Conservation (phyloP, 2,888 invertebrate genomes). For the Epinotia ramella region DNA sequence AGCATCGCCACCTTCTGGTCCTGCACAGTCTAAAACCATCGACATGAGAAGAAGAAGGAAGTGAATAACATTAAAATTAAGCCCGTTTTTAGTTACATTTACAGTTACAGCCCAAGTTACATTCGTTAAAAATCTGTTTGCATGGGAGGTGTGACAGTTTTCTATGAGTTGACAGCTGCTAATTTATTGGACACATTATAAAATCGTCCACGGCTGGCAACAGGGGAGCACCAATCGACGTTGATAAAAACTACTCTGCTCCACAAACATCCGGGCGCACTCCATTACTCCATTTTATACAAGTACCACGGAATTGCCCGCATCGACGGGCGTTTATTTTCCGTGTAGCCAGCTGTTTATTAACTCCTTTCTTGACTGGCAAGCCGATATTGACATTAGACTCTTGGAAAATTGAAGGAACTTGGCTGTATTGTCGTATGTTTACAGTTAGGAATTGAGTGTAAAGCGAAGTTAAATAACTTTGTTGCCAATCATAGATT, state of each 20-base stretch:
- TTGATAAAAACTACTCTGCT: constrained; percentile 77
- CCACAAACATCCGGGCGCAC: constrained; percentile 77
- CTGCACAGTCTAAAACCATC: no score
- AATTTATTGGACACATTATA: constrained; percentile 28
- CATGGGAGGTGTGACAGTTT: no score
- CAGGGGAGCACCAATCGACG: constrained; percentile 68
- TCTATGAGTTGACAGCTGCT: no score
- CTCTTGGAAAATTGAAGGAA: constrained; percentile 32
- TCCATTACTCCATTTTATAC: constrained; percentile 78
- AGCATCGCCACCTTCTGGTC: no score
- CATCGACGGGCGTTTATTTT: constrained; percentile 61
- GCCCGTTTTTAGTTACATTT: no score
- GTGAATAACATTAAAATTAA: no score
- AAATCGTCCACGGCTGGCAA: constrained; percentile 57
- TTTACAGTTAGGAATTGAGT: constrained; percentile 10
- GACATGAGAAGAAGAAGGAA: no score
- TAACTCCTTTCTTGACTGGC: constrained; percentile 60
- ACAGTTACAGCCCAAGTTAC: no score
- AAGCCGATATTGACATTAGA: constrained; percentile 58
- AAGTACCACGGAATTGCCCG: constrained; percentile 64
- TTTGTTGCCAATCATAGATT: not conserved
- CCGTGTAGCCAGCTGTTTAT: constrained; percentile 65
- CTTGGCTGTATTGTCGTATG: constrained; percentile 13
- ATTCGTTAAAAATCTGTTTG: no score
- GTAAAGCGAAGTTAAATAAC: not conserved